Evolutionary conservation across 2,797 vertebrate genomes (phyloP), one percentile per base, ranked within the genome.

Genomic region (Xenentodon cancila): DNA sequence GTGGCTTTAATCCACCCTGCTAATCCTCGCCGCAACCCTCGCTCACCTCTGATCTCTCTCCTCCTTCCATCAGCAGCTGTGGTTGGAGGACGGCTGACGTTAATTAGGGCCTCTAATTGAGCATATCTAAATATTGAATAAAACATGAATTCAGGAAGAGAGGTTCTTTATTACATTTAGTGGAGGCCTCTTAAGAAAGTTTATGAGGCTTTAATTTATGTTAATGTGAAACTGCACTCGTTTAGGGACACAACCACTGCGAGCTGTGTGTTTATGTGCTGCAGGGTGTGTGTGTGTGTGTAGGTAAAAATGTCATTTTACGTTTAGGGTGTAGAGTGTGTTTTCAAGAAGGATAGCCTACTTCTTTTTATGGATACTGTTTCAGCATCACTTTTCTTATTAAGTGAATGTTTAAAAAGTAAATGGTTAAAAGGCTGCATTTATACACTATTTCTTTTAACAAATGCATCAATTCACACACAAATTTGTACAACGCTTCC

Each of bases 41-140:
- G 25, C 32, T 18, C 49, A 20, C 57, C 52, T 61, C 30, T 30
- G 50, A 51, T 22, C 54, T 40, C n/a, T 55, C 19, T 43, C 47
- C 48, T 43, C 40, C 32, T 49, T 71, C 58, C 60, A 1, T 22
- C 49, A 13, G 64, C 55, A 62, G 65, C 75, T 34, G 68, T 71
- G 65, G 62, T 74, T 58, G 56, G 44, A 65, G 58, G 48, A 71
- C 67, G 66, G 69, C 82, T 47, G 71, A 53, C 61, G 71, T 85
- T 92, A 87, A 90, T 91, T 87, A 84, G 55, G 20, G 56, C 67
- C 61, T 63, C 85, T 87, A 89, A 89, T 90, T 89, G 87, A 86
- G 84, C 82, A 77, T 73, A 87, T 81, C 85, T 81, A 69, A 79
- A 84, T 67, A 79, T 64, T 89, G 82, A 88, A 90, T 88, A 85